Evolutionary conservation across 2,888 invertebrate genomes (phyloP), one percentile per base, ranked within the genome.

Genomic region (Agriopis leucophaearia): DNA sequence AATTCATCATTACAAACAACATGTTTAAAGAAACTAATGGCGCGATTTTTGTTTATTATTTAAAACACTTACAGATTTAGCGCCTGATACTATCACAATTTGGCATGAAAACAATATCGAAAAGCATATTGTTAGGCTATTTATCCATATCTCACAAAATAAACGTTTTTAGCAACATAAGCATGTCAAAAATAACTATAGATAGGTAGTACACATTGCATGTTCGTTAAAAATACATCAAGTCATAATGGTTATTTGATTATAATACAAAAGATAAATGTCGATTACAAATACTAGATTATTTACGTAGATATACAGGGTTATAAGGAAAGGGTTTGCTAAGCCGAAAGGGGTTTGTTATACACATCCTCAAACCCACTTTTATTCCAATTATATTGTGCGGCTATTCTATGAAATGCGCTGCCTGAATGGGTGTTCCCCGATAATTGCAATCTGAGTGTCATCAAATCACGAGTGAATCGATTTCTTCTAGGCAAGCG

Each of bases 161-260:
- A 8, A 42, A 42, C 16, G 38, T 16, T 55, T 40, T 18, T 13
- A 55, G 42, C 7, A 16, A 44, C 42, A n/a, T 42, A 8, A 3
- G 38, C 12, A 40, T 16, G 40, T 12, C 27, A 9, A 38, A n/a
- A 54, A 51, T 13, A 51, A 15, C n/a, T 15, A 4, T 27, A 15
- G n/a, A 3, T 35, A 38, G 16, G 38, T 54, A 38, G 13, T 38
- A 10, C 3, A 38, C 0, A 52, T 52, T 15, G 36, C 15, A 6
- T 16, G 38, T 40, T 54, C 38, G 38, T 54, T 54, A 54, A 54
- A 54, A 54, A 54, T 38, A 40, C 54, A 54, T 54, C 16, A 54
- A 50, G 15, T 1, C 55, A 4, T 42, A 42, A 55, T 42, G n/a
- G n/a, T n/a, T 16, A 15, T 54, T 36, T 16, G 9, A 9, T 9